Evolutionary conservation across 2,113 vertebrate species (phyloP).

Genomic region (Patagioenas fasciata): DNA sequence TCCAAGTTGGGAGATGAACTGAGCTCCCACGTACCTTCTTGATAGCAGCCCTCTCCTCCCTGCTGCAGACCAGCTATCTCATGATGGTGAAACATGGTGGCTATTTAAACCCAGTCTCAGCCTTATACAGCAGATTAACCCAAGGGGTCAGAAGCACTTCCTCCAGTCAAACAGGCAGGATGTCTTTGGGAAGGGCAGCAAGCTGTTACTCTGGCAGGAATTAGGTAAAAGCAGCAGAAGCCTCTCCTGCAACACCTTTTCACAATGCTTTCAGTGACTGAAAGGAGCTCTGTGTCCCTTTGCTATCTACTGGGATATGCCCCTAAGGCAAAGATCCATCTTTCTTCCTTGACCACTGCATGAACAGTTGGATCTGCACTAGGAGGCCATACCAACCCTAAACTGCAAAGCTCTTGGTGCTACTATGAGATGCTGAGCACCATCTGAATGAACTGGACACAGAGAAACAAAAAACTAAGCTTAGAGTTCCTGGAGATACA

Average conservation of each 20-base stretch:
- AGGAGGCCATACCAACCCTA: background rate
- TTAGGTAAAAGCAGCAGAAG: background rate
- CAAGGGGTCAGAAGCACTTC: background rate
- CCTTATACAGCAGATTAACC: background rate
- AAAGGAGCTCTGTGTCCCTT: background rate
- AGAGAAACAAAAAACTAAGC: background rate
- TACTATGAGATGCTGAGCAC: background rate
- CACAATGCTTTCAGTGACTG: background rate
- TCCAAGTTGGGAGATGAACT: background rate
- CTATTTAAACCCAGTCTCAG: background rate
- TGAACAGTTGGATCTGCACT: background rate
- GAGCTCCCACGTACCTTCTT: background rate
- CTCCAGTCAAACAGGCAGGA: background rate
- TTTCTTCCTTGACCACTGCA: background rate
- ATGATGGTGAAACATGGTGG: background rate
- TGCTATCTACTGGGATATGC: background rate
- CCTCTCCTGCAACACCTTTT: background rate
- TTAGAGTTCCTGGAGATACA: background rate
- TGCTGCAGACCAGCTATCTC: background rate
- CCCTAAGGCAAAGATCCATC: background rate
- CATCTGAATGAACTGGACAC: background rate
- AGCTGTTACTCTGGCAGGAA: background rate
- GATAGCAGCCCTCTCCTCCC: background rate
- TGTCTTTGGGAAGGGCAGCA: background rate
- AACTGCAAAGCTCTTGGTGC: background rate